These are phyloP conservation scores for Acipenser oxyrinchus DNA, from an alignment of 2,797 vertebrate genomes.

Conservation along the genomic window DNA sequence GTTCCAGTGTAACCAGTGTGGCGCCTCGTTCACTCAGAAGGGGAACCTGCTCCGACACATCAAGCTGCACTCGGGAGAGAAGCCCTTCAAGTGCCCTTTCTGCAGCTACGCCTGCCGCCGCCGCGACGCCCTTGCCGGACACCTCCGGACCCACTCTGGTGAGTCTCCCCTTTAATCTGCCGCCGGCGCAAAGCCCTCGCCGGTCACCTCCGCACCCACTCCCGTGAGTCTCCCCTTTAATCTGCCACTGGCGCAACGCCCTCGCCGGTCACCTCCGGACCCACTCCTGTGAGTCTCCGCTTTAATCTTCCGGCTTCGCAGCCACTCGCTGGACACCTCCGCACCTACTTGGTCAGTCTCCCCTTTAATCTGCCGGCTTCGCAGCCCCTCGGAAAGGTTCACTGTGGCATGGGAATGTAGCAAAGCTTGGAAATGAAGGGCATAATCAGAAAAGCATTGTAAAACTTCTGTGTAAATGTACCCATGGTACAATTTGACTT, in stretches of 20 bases:
- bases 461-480: too few relatives aligned
- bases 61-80: slow-evolving; percentile 97
- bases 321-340: too few relatives aligned
- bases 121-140: slow-evolving; percentile 90
- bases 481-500: too few relatives aligned
- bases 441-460: too few relatives aligned
- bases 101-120: slow-evolving; percentile 96
- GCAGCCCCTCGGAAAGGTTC: too few relatives aligned
- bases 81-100: slow-evolving; percentile 98
- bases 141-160: slow-evolving; percentile 76
- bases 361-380: too few relatives aligned
- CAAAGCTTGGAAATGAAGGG: too few relatives aligned
- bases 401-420: too few relatives aligned
- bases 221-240: slow-evolving; percentile 64
- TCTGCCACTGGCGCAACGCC: too few relatives aligned
- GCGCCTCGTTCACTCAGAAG: slow-evolving; percentile 97
- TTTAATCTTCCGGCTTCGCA: background rate
- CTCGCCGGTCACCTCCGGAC: slow-evolving; percentile 81
- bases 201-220: slow-evolving; percentile 85
- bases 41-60: slow-evolving; percentile 96
- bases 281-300: slow-evolving; percentile 78
- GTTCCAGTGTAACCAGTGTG: slow-evolving; percentile 97
- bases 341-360: too few relatives aligned
- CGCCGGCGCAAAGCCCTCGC: slow-evolving; percentile 46
- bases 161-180: background rate